A percentile compares a stretch with the other conserved stretches of the same genome.
These are phyloP conservation scores for Tetramorium bicarinatum DNA, from an alignment of 2,888 invertebrate species.

Conservation along the genomic window DNA sequence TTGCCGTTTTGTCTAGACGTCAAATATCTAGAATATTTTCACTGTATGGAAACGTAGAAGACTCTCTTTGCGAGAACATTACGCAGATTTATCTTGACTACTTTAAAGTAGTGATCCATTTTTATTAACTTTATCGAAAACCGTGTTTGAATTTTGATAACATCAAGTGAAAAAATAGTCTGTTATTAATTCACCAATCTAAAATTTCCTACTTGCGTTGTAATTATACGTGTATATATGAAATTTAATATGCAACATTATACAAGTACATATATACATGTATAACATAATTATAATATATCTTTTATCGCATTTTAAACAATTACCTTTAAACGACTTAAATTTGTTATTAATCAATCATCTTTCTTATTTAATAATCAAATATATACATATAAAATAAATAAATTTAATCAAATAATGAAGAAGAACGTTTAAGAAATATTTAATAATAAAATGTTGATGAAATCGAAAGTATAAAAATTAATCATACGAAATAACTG, in stretches of 20 bases:
- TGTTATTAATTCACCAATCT: no score
- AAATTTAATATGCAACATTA: not conserved
- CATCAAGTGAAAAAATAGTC: not conserved
- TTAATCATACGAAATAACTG: constrained; percentile 8
- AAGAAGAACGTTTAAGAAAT: not conserved
- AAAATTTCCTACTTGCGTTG: not conserved
- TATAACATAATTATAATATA: no score
- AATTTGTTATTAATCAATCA: not conserved
- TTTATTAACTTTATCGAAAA: not conserved
- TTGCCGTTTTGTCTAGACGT: constrained; percentile 15
- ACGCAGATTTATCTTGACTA: constrained; percentile 29
- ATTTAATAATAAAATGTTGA: constrained; percentile 1
- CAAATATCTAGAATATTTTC: constrained; percentile 35
- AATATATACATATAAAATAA: not conserved
- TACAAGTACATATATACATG: no score
- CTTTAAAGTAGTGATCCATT: not conserved
- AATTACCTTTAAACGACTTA: not conserved
- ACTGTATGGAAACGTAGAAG: not conserved
- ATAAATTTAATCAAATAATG: not conserved
- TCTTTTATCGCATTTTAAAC: not conserved
- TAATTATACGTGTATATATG: not conserved
- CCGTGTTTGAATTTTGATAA: not conserved
- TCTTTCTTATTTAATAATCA: not conserved
- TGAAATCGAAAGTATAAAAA: not conserved
- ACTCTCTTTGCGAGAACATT: not conserved